Evolutionary conservation across 1,140 invertebrate species (phyloP).

Genomic region (Samia ricini): DNA sequence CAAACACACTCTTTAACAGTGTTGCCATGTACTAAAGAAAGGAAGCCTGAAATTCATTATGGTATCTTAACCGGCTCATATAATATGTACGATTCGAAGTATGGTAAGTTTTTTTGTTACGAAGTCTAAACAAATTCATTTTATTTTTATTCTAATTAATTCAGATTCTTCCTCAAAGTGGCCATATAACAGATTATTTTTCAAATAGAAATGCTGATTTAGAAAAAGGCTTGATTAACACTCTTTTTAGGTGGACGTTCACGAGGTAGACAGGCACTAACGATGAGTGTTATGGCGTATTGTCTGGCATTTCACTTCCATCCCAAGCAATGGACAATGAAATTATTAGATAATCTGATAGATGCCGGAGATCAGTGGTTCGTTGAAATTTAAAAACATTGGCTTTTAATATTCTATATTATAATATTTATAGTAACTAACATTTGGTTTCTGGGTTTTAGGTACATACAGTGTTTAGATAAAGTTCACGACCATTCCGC

Average conservation of each 20-base stretch:
- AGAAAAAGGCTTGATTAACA: not conserved
- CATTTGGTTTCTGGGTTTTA: slow-evolving; percentile 16
- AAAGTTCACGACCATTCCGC: slow-evolving; percentile 67
- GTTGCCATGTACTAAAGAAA: slow-evolving; percentile 63
- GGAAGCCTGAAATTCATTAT: slow-evolving; percentile 52
- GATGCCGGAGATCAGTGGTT: slow-evolving; percentile 72
- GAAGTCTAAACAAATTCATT: not conserved
- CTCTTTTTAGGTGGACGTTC: slow-evolving; percentile 41
- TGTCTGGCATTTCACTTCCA: slow-evolving; percentile 76
- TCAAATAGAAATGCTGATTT: not conserved
- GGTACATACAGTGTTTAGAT: slow-evolving; percentile 64
- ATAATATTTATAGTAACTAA: not conserved
- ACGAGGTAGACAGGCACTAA: slow-evolving; percentile 73
- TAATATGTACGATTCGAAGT: slow-evolving; percentile 65
- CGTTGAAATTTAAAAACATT: slow-evolving; percentile 6
- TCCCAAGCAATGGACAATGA: slow-evolving; percentile 75
- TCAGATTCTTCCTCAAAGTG: too few relatives aligned
- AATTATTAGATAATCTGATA: slow-evolving; percentile 73
- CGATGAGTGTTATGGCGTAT: slow-evolving; percentile 77
- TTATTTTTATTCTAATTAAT: not conserved
- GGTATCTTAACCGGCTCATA: slow-evolving; percentile 62
- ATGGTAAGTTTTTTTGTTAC: slow-evolving; percentile 40
- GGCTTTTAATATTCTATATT: not conserved
- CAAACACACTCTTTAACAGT: slow-evolving; percentile 78
- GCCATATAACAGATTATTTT: too few relatives aligned